Evolutionary conservation across 2,113 vertebrate species (phyloP).

Genomic region (Octodon degus): DNA sequence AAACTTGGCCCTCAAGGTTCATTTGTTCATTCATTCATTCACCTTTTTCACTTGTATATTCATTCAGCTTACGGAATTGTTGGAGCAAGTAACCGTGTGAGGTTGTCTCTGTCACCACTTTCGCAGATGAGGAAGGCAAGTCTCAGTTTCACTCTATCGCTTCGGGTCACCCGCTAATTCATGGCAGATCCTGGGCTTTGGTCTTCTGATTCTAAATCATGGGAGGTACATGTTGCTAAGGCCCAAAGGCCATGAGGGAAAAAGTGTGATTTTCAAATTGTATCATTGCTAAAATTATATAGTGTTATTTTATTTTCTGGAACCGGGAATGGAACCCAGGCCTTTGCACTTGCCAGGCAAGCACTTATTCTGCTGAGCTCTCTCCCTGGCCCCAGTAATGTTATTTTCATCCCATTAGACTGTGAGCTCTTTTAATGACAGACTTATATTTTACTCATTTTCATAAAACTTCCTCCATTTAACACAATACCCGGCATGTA

Average conservation of each 20-base stretch:
- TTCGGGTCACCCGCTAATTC: slow-evolving; percentile 11
- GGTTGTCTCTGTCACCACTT: neutral
- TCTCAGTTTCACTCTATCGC: slow-evolving; percentile 9
- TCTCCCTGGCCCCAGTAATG: neutral
- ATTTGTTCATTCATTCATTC: neutral
- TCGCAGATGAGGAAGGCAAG: slow-evolving; percentile 33
- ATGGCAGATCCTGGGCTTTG: neutral
- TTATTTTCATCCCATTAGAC: slow-evolving; percentile 42
- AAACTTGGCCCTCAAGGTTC: neutral
- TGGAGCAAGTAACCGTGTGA: no score
- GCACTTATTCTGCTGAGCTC: no score
- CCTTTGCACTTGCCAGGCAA: no score
- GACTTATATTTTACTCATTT: neutral
- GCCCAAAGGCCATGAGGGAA: neutral
- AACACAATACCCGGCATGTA: neutral
- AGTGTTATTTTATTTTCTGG: neutral
- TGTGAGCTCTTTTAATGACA: neutral
- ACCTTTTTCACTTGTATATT: neutral
- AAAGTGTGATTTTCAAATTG: slow-evolving; percentile 20
- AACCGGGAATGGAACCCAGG: no score
- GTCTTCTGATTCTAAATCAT: slow-evolving; percentile 16
- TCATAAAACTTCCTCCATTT: neutral
- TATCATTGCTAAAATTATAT: neutral
- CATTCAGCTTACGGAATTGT: neutral
- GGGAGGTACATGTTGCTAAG: neutral